A percentile compares a stretch with the other conserved stretches of the same genome.
Conservation (phyloP, 2,113 vertebrate genomes). For the Dinomys branickii region DNA sequence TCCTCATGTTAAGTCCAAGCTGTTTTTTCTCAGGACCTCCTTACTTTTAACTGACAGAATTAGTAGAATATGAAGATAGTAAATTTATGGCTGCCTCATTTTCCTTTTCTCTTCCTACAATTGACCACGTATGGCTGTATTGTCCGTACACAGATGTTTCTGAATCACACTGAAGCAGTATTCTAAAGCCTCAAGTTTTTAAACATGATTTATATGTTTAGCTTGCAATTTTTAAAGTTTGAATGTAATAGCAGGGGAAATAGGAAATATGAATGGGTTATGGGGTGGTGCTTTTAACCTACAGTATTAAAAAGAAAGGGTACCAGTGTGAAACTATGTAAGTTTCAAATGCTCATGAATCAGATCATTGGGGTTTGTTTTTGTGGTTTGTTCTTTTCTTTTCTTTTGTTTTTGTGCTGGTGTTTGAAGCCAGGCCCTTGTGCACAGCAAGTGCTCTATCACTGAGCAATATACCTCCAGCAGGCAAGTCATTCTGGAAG, state of each 20-base stretch:
- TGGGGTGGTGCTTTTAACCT: slow-evolving; percentile 82
- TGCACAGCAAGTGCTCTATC: not conserved
- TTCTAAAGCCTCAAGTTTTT: slow-evolving; percentile 87
- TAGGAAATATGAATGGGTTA: slow-evolving; percentile 84
- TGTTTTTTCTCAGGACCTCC: slow-evolving; percentile 76
- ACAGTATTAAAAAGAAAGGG: slow-evolving; percentile 83
- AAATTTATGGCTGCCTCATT: slow-evolving; percentile 83
- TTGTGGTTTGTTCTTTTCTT: not conserved
- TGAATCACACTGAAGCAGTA: slow-evolving; percentile 63
- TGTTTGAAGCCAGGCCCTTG: not conserved
- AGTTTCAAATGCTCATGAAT: slow-evolving; percentile 80
- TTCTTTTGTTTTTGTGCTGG: not conserved
- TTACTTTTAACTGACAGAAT: slow-evolving; percentile 77
- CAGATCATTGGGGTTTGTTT: not conserved
- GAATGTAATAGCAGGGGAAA: slow-evolving; percentile 85
- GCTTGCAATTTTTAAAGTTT: slow-evolving; percentile 87
- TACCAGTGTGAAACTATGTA: slow-evolving; percentile 83
- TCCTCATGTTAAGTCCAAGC: slow-evolving; percentile 77
- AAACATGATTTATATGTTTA: slow-evolving; percentile 86
- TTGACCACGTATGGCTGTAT: slow-evolving; percentile 69
- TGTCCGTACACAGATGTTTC: slow-evolving; percentile 81
- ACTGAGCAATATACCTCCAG: not conserved
- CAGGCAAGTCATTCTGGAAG: slow-evolving; percentile 76
- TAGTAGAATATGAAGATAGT: slow-evolving; percentile 83
- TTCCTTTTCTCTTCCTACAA: slow-evolving; percentile 47